Evolutionary conservation across 1,140 invertebrate genomes (phyloP), one percentile per base, ranked within the genome.

Genomic region (Bicyclus anynana): DNA sequence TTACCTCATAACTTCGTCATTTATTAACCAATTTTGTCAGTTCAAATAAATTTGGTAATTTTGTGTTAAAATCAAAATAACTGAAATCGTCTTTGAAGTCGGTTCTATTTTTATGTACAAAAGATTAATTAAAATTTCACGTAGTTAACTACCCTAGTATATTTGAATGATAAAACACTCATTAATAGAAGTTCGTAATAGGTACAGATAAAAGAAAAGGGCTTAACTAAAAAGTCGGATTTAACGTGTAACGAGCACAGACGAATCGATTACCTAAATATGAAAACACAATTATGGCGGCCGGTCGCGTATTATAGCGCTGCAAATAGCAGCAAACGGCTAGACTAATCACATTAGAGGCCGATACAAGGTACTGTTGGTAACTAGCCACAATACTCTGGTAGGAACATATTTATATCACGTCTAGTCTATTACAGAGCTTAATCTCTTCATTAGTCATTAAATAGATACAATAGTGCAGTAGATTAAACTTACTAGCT

Each of bases 331-430:
- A 67, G 69, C 65, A 64, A 60, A 65, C 63, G 69, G 69, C 70
- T 67, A 71, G 72, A 79, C 72, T 82, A 84, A 82, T 81, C 74
- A 80, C 77, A 82, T 82, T 80, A 82, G 72, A 53, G 56, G 63
- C 69, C 62, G 66, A 64, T 63, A 64, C 60, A 66, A 72, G 74
- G 77, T 79, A 77, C 74, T 73, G 68, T 70, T 50, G 60, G 67
- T 73, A 72, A 77, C 69, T 29, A 10, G n/a, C 2, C 9, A 40
- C 10, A 17, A 17, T 38, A 38, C 35, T 14, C 5, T 1, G 17
- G 17, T 40, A 40, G 37, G 17, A 40, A 14, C 17, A 40, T 5
- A 17, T 14, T 16, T 40, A 9, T 17, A 40, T 14, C 10, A 0
- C 9, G 1, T 33, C 29, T 10, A 3, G 29, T 33, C 29, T 12